Evolutionary conservation across 2,113 vertebrate species (phyloP).

Genomic region (Sciurus niger): DNA sequence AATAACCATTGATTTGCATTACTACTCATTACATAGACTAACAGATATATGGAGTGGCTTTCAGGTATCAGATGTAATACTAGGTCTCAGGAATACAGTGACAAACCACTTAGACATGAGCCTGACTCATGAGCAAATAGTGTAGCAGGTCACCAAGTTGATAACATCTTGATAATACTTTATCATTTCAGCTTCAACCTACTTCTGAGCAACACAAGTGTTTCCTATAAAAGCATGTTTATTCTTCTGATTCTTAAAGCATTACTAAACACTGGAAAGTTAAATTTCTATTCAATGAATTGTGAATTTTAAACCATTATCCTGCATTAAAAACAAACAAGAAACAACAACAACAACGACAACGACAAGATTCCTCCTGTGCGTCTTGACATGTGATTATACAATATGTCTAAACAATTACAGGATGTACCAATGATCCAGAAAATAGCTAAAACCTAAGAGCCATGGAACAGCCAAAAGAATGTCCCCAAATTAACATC

Average conservation of each 20-base stretch:
- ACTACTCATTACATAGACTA: neutral
- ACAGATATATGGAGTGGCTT: neutral
- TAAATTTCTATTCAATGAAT: conserved; percentile 47
- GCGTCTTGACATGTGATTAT: neutral
- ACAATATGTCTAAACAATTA: conserved; percentile 21
- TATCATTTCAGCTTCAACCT: neutral
- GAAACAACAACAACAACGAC: neutral
- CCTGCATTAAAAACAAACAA: neutral
- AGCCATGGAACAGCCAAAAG: neutral
- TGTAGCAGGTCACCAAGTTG: neutral
- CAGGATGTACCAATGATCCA: neutral
- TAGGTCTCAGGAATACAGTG: neutral
- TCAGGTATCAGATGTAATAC: neutral
- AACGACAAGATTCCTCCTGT: neutral
- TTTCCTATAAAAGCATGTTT: neutral
- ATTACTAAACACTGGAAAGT: neutral
- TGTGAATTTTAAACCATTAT: conserved; percentile 40
- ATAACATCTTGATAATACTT: conserved; percentile 1
- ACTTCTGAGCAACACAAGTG: neutral
- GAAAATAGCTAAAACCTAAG: conserved; percentile 10
- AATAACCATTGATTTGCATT: neutral
- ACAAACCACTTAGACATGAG: neutral
- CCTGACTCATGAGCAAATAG: neutral
- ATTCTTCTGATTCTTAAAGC: neutral
- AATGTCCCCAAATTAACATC: conserved; percentile 38